Base-by-base conservation (phyloP, 2,797 vertebrate species). In the Sciurus vulgaris region DNA sequence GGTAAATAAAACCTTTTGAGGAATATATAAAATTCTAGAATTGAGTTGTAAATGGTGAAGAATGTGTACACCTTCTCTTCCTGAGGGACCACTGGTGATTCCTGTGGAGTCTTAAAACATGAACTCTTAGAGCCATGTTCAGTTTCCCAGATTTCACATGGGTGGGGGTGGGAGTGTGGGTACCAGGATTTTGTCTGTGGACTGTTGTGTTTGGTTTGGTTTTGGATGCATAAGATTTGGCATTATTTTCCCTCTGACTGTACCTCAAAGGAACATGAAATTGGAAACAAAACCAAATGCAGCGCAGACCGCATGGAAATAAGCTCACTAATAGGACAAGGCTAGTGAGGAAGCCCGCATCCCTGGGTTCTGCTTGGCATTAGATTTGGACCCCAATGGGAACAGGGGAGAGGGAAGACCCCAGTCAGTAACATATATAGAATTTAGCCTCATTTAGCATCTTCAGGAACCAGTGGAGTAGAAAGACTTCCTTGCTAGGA, bases 81-180 rank as follows among this genome's bases (percentile, higher is more conserved):
- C 69, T 59, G 7, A 94, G 41, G 24, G 61, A 73, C 65, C 14
- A 35, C 5, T n/a, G 41, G 24, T 79, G 56, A 89, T 81, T 87
- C 61, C 67, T 44, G 3, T 7, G 3, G 61, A 76, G 38, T 89
- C 65, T 79, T 86, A 49, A 41, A 73, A 47, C 44, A 47, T 47
- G 44, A 98, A 97, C 96, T 97, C 97, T 97, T 78, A 98, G 91
- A 97, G 96, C 96, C 98, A 98, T 96, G 90, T 97, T 98, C 97
- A 95, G 96, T 98, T 98, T 94, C 98, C 86, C 95, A 94, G 81
- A 74, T 97, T 97, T 97, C 78, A 94, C 33, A 28, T 24, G 56
- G 56, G 56, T 9, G 44, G 56, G 65, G 56, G 65, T 28, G 81
- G 82, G 44, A 54, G 33, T 70, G 38, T 91, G 76, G 84, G 77